Conservation (phyloP, 2,113 vertebrate species). For the Eudorcas thomsonii region DNA sequence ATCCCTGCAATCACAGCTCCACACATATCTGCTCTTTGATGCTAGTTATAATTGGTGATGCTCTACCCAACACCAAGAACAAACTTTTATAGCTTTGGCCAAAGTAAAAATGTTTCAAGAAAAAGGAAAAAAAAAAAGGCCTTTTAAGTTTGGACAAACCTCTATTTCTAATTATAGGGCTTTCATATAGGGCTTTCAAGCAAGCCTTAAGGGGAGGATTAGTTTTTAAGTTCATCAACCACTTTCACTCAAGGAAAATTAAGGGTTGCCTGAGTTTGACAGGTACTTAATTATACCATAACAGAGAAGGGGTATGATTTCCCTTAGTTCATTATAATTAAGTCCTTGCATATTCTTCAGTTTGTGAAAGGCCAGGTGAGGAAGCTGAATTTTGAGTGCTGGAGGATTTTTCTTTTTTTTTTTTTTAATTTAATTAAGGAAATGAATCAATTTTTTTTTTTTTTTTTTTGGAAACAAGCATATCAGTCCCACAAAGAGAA, state of each 20-base stretch:
- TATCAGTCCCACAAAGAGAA: slow-evolving; percentile 14
- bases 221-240: slow-evolving; percentile 68
- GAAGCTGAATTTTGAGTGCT: background rate
- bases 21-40: background rate
- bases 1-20: background rate
- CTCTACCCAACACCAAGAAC: background rate
- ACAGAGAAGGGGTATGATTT: slow-evolving; percentile 38
- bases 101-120: slow-evolving; percentile 60
- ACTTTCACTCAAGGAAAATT: slow-evolving; percentile 72
- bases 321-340: slow-evolving; percentile 45
- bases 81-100: slow-evolving; percentile 58
- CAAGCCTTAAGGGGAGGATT: slow-evolving; percentile 74
- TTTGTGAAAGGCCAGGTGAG: background rate
- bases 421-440: slow-evolving; percentile 1
- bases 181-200: slow-evolving; percentile 43
- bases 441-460: background rate
- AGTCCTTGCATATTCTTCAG: slow-evolving; percentile 54
- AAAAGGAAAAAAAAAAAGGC: background rate
- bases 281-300: slow-evolving; percentile 65
- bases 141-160: slow-evolving; percentile 64
- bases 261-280: slow-evolving; percentile 69
- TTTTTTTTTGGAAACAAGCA: slow-evolving; percentile 37
- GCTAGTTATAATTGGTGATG: slow-evolving; percentile 35
- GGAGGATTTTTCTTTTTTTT: background rate
- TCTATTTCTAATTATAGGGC: slow-evolving; percentile 67